Percentiles rank a stretch among this genome's conserved stretches.
phyloP scores from a whole-genome alignment of 2,113 vertebrate genomes.

The Shinisaurus crocodilurus region DNA sequence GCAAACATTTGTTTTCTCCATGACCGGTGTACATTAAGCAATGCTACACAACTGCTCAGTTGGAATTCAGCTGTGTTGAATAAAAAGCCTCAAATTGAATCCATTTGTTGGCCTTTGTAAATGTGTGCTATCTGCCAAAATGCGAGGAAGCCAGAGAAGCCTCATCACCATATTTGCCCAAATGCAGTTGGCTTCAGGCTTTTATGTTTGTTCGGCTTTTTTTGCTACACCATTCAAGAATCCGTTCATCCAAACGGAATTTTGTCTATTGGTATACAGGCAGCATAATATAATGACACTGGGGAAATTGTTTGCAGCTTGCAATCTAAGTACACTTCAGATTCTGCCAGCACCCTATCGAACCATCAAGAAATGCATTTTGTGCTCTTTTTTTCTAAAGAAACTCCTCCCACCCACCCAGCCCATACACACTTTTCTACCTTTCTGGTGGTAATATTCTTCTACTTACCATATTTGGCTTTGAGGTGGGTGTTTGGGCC shows the following conservation, averaged over 20 bases:
- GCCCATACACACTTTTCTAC: background rate
- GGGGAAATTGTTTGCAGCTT: conserved; percentile 44
- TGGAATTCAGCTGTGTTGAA: background rate
- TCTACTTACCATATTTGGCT: background rate
- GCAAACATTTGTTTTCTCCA: background rate
- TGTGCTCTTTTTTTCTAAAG: background rate
- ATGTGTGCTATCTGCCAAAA: background rate
- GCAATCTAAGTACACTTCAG: conserved; percentile 48
- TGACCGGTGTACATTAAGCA: background rate
- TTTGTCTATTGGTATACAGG: conserved; percentile 43
- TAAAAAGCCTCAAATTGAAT: background rate
- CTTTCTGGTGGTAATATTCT: background rate
- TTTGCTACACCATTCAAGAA: conserved; percentile 48
- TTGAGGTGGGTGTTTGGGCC: background rate
- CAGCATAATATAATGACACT: conserved; percentile 44
- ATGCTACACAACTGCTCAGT: background rate
- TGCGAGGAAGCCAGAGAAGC: conserved; percentile 14
- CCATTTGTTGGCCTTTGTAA: conserved; percentile 21
- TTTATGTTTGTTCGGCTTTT: conserved; percentile 46
- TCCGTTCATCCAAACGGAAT: conserved; percentile 44
- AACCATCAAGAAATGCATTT: background rate
- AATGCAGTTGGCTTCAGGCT: background rate
- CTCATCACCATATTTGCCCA: conserved; percentile 4
- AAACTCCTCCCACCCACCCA: background rate
- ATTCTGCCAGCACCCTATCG: conserved; percentile 22